Conservation (phyloP, 2,797 vertebrate genomes). For the Phaenicophaeus curvirostris region DNA sequence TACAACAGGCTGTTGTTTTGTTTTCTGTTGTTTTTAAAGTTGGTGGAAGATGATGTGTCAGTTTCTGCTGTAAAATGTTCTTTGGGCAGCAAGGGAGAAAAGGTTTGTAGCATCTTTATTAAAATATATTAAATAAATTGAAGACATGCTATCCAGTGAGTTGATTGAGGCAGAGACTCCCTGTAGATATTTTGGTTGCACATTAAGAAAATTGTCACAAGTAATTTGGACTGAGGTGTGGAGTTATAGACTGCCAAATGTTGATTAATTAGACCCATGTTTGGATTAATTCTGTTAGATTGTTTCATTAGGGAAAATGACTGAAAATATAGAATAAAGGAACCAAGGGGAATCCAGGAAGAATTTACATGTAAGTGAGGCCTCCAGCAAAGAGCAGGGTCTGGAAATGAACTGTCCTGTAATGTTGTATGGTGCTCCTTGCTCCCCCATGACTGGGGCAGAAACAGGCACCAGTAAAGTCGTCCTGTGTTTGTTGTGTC, state of each 20-base stretch:
- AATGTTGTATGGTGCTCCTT: not conserved
- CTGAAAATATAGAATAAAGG: slow-evolving; percentile 73
- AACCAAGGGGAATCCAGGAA: slow-evolving; percentile 13
- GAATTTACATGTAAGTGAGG: not conserved
- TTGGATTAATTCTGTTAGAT: slow-evolving; percentile 85
- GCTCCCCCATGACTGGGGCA: not conserved
- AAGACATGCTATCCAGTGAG: slow-evolving; percentile 33
- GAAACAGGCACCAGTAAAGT: not conserved
- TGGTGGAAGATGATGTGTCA: slow-evolving; percentile 53
- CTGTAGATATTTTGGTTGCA: slow-evolving; percentile 68
- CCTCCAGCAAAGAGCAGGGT: not conserved
- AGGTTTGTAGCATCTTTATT: slow-evolving; percentile 68
- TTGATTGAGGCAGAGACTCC: slow-evolving; percentile 53
- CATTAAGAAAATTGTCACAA: slow-evolving; percentile 83
- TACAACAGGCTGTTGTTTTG: not conserved
- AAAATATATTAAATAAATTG: slow-evolving; percentile 68
- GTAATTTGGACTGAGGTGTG: slow-evolving; percentile 73
- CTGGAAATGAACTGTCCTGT: not conserved
- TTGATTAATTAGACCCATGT: slow-evolving; percentile 84
- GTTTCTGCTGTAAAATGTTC: slow-evolving; percentile 49
- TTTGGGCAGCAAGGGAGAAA: slow-evolving; percentile 26
- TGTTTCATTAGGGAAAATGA: slow-evolving; percentile 81
- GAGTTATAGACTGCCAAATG: slow-evolving; percentile 79
- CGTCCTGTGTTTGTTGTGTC: not conserved
- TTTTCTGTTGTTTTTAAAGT: not conserved